Evolutionary conservation across 2,113 vertebrate genomes (phyloP), one percentile per base, ranked within the genome.

Genomic region (Opisthocomus hoazin): DNA sequence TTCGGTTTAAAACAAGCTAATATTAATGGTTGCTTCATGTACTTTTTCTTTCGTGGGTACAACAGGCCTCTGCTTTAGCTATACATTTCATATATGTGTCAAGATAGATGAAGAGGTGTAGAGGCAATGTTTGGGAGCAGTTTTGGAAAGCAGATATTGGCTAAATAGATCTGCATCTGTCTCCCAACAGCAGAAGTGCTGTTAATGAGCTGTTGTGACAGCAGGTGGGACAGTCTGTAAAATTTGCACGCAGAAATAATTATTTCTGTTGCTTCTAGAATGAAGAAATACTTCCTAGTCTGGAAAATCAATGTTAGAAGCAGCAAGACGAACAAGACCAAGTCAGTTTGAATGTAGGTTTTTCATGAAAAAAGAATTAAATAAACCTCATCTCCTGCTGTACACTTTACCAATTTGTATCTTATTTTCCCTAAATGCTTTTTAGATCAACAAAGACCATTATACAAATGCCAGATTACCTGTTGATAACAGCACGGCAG

Each of bases 221-320:
- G 78, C 56, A 71, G 48, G 32, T 51, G 26, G 32, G 89, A 51
- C 15, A 58, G 43, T 64, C 79, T 76, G 75, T 8, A n/a, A 65
- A 30, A 34, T 19, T 56, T 36, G 36, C 43, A 6, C 32, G 41
- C 37, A 48, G 53, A 66, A 93, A 74, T 81, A 65, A 86, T 58
- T 58, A 29, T 73, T 92, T 26, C 65, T 93, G 39, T 94, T 85
- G 21, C 37, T 95, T 91, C 90, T 91, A 98, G 97, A 94, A 68
- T 97, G 53, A 96, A 97, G 95, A 98, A 98, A 90, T 91, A 74
- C 57, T 97, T 98, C 94, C 77, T 91, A 46, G 53, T 84, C n/a
- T 98, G 97, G 98, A 98, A 97, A 96, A 65, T n/a, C 29, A 87
- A 88, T 46, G 84, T 96, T 69, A 94, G 71, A 94, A 96, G 93